phyloP scores from a whole-genome alignment of 1,140 invertebrate species.

The Vollenhovia emeryi region DNA sequence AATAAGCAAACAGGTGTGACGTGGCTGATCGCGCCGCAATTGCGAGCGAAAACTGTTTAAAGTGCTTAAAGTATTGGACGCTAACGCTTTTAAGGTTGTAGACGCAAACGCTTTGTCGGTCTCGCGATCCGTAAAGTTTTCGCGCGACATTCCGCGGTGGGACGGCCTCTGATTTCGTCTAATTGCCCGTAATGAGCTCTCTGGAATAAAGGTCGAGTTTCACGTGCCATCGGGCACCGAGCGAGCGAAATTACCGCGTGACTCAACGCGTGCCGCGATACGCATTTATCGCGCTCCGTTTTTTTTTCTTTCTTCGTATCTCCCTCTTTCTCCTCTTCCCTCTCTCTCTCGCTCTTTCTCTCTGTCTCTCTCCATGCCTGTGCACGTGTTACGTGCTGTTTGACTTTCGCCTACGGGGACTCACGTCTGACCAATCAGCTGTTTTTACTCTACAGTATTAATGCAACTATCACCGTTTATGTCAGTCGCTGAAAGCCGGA shows the following conservation, averaged over 20 bases:
- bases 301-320: background rate
- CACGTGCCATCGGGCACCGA: constrained; percentile 29
- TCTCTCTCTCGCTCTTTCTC: background rate
- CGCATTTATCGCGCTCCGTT: constrained; percentile 35
- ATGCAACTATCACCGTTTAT: constrained; percentile 19
- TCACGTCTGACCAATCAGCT: constrained; percentile 12
- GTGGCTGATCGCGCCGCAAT: too few species aligned
- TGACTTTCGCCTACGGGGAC: constrained; percentile 20
- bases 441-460: constrained; percentile 13
- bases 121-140: background rate
- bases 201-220: constrained; percentile 26
- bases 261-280: constrained; percentile 54
- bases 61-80: too few species aligned
- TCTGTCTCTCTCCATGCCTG: background rate
- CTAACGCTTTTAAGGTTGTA: too few species aligned
- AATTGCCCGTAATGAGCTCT: constrained; percentile 6
- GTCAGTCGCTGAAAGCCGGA: background rate
- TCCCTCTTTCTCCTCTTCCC: constrained; percentile 4
- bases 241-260: constrained; percentile 47
- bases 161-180: background rate
- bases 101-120: background rate
- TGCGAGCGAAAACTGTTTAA: too few species aligned
- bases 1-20: constrained; percentile 6
- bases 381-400: constrained; percentile 35
- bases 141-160: background rate